Base-by-base conservation (phyloP, 2,113 vertebrate species). In the Upupa epops region DNA sequence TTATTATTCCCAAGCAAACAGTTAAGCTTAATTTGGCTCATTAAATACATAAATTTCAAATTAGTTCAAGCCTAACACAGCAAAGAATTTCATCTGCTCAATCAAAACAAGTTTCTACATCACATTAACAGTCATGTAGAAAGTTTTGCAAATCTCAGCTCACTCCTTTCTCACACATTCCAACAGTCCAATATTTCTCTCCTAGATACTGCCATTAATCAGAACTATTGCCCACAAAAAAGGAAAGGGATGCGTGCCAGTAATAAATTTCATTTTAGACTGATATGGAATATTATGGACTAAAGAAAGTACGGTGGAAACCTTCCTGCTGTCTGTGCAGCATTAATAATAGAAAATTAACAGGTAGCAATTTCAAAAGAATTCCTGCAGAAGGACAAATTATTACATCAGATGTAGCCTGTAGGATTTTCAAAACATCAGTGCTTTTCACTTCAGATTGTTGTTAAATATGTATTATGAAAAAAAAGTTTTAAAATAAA, bases 1-100 rank as follows among this genome's bases (percentile, higher is more conserved):
- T 82, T 91, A 63, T 74, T 93, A 88, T 85, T 89, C 88, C 86
- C 86, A 93, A 91, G 86, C 5, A 88, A 89, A 83, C 5, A 69
- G 6, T 92, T 88, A 86, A 68, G n/a, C 12, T 36, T 89, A 87
- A 76, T 89, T 73, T 77, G 64, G 17, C 42, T 94, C n/a, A 84
- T 80, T 91, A 96, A 66, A 37, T 70, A 65, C 36, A 86, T 89
- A 36, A 17, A 69, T 76, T 87, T 85, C 66, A 85, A 36, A 56
- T 72, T 76, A 78, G 9, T 73, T 65, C 21, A 61, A 69, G 90
- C 25, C 3, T 11, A 87, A 46, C 8, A 78, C 24, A 58, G 40
- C 55, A 54, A 87, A 91, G 20, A 75, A 66, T 45, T 83, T 22
- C 80, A 65, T 65, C 22, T 24, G 4, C 32, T 70, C 24, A 29